Conservation (phyloP, 2,797 vertebrate genomes). For the Spinus pinus region DNA sequence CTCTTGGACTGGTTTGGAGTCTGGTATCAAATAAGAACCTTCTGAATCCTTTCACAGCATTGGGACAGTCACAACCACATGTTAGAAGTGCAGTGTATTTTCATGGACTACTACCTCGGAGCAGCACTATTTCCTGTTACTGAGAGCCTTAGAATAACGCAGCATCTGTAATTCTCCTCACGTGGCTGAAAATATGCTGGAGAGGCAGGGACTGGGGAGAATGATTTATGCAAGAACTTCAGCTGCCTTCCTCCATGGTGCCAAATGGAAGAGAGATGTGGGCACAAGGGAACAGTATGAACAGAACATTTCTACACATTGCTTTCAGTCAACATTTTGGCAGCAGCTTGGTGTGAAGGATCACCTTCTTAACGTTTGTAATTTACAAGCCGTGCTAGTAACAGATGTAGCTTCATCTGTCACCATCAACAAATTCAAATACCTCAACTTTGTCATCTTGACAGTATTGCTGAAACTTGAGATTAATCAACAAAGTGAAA, state of each 20-base stretch:
- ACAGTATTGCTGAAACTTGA: neutral
- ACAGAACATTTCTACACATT: neutral
- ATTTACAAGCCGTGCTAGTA: neutral
- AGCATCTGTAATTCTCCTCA: rapidly evolving
- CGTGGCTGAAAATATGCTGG: neutral
- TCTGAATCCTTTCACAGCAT: conserved; percentile 69
- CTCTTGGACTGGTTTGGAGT: too few species aligned
- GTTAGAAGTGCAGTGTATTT: conserved; percentile 90
- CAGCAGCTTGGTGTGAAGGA: neutral
- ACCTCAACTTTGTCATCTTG: neutral
- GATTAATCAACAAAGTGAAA: neutral
- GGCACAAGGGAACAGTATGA: neutral
- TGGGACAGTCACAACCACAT: conserved; percentile 89
- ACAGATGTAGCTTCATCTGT: neutral
- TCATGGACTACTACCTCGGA: conserved; percentile 90
- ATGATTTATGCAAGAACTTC: neutral
- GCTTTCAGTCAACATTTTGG: neutral
- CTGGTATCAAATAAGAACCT: neutral
- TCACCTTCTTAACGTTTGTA: neutral
- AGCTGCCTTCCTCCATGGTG: neutral
- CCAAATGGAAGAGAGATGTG: neutral
- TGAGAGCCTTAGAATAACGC: too few species aligned
- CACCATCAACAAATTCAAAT: neutral
- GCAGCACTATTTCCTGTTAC: conserved; percentile 85
- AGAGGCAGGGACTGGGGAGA: neutral